Conservation (phyloP, 2,888 invertebrate genomes). For the Idaea dimidiata region DNA sequence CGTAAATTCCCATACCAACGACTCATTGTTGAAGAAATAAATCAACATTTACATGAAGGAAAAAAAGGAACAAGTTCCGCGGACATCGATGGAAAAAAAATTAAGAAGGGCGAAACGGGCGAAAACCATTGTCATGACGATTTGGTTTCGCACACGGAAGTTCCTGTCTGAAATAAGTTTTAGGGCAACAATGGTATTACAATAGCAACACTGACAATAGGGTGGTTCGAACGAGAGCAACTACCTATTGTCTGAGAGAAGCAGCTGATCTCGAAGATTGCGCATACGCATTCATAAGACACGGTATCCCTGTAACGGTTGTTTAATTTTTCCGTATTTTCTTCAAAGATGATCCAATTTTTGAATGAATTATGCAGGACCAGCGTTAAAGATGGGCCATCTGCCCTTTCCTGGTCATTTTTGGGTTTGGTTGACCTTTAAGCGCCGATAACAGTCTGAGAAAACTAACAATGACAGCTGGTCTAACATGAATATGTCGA, state of each 20-base stretch:
- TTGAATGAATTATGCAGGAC: constrained; percentile 35
- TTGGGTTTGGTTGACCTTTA: constrained; percentile 12
- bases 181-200: constrained; percentile 61
- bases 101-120: constrained; percentile 59
- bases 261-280: constrained; percentile 67
- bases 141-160: constrained; percentile 75
- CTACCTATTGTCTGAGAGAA: constrained; percentile 42
- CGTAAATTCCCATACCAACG: constrained; percentile 69
- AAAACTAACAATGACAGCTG: neutral
- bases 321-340: constrained; percentile 49
- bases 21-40: constrained; percentile 75
- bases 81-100: constrained; percentile 45
- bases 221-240: constrained; percentile 61
- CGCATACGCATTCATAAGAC: constrained; percentile 44
- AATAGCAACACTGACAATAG: constrained; percentile 60
- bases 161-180: constrained; percentile 63
- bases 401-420: constrained; percentile 14
- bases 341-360: constrained; percentile 42
- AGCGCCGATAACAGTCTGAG: constrained; percentile 1
- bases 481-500: neutral
- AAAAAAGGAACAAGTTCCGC: constrained; percentile 67
- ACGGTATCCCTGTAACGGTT: constrained; percentile 46
- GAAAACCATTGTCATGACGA: constrained; percentile 44
- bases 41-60: constrained; percentile 72
- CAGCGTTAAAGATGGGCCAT: constrained; percentile 24